phyloP scores from a whole-genome alignment of 2,888 invertebrate genomes.

The Xestia xanthographa region DNA sequence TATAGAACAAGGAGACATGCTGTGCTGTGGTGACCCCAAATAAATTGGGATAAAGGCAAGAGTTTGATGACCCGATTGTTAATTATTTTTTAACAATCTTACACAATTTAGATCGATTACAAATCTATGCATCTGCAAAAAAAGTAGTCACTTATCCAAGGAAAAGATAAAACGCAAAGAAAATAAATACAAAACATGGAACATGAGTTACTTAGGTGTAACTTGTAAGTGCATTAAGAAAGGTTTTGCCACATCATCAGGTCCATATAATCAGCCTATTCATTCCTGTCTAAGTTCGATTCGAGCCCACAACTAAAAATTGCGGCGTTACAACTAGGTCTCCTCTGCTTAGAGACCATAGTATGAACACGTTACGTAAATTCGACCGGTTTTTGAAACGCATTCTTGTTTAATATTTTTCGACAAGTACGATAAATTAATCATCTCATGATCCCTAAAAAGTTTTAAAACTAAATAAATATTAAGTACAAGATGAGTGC shows the following conservation, averaged over 20 bases:
- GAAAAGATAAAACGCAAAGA: slow-evolving; percentile 31
- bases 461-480: not conserved
- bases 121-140: slow-evolving; percentile 8
- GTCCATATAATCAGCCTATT: not conserved
- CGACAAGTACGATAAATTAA: not conserved
- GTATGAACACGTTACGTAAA: no score
- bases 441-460: not conserved
- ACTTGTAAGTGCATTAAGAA: not conserved
- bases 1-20: no score
- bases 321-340: not conserved
- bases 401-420: not conserved
- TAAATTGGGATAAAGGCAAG: not conserved
- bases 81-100: not conserved
- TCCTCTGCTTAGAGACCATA: not conserved
- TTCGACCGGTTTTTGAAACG: not conserved
- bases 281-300: not conserved
- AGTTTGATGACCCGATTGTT: not conserved
- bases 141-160: not conserved
- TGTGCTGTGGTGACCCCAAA: no score
- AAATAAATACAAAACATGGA: not conserved
- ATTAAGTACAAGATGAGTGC: not conserved
- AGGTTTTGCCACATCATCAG: not conserved
- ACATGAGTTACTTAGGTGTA: not conserved
- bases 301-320: not conserved
- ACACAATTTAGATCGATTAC: not conserved